These are phyloP conservation scores for Halcyon leucocephala DNA, from an alignment of 2,797 vertebrate species.

Conservation along the genomic window DNA sequence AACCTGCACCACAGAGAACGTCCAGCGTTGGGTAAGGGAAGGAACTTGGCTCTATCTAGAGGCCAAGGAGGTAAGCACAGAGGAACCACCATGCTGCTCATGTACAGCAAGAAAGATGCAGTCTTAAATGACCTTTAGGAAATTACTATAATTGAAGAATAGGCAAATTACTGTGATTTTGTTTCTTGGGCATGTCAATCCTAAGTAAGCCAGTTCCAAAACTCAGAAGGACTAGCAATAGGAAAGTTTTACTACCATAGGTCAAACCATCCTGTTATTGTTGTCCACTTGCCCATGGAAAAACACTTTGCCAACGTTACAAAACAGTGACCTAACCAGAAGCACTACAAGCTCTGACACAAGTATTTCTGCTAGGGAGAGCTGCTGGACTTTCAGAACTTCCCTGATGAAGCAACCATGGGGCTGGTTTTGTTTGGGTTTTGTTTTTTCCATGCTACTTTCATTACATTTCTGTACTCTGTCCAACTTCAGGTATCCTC, in stretches of 20 bases:
- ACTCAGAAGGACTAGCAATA: neutral
- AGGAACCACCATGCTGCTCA: neutral
- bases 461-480: neutral
- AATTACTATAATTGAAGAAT: neutral
- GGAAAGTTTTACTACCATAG: neutral
- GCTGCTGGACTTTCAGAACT: neutral
- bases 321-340: neutral
- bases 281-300: neutral
- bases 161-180: neutral
- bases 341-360: neutral
- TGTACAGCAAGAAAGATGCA: neutral
- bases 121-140: neutral
- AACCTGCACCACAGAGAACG: neutral
- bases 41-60: neutral
- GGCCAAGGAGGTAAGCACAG: neutral
- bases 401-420: neutral
- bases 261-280: neutral
- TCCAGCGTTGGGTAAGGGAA: neutral
- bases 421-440: neutral
- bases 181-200: neutral
- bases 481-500: neutral
- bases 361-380: neutral
- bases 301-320: rapidly evolving
- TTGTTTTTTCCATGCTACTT: neutral
- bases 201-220: neutral